Evolutionary conservation across 2,113 vertebrate species (phyloP).

Genomic region (Carassius gibelio): DNA sequence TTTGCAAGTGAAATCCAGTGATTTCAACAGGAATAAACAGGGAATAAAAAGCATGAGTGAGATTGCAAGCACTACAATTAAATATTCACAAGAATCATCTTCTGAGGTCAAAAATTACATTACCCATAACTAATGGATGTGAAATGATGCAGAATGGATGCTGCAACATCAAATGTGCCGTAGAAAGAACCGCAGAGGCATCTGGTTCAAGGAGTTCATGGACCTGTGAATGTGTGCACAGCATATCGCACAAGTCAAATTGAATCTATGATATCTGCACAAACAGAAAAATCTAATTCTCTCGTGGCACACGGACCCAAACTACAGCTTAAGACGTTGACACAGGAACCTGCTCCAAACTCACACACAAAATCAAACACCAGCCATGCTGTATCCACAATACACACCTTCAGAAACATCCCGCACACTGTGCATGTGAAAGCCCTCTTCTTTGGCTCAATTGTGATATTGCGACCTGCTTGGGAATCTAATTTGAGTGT

Average conservation of each 20-base stretch:
- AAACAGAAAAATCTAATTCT: slow-evolving; percentile 18
- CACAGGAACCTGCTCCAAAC: background rate
- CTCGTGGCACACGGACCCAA: background rate
- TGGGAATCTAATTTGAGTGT: slow-evolving; percentile 44
- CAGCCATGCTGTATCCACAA: background rate
- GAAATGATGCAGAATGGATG: background rate
- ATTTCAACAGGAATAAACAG: background rate
- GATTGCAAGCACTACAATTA: background rate
- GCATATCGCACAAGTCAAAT: background rate
- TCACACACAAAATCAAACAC: slow-evolving; percentile 29
- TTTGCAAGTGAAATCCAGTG: background rate
- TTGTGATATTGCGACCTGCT: slow-evolving; percentile 37
- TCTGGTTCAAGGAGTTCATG: slow-evolving; percentile 14
- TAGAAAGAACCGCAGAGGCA: background rate
- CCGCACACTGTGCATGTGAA: slow-evolving; percentile 45
- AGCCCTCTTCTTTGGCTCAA: slow-evolving; percentile 43
- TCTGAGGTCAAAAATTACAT: background rate
- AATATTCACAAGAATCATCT: background rate
- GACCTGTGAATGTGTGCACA: slow-evolving; percentile 4
- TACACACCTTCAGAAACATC: slow-evolving; percentile 31
- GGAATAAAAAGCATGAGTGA: background rate
- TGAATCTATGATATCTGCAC: slow-evolving; percentile 26
- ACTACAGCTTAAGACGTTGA: slow-evolving; percentile 3
- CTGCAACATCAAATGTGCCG: background rate
- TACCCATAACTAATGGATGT: background rate